These are phyloP conservation scores for Blennius ocellaris DNA, from an alignment of 2,113 vertebrate species.

Conservation along the genomic window DNA sequence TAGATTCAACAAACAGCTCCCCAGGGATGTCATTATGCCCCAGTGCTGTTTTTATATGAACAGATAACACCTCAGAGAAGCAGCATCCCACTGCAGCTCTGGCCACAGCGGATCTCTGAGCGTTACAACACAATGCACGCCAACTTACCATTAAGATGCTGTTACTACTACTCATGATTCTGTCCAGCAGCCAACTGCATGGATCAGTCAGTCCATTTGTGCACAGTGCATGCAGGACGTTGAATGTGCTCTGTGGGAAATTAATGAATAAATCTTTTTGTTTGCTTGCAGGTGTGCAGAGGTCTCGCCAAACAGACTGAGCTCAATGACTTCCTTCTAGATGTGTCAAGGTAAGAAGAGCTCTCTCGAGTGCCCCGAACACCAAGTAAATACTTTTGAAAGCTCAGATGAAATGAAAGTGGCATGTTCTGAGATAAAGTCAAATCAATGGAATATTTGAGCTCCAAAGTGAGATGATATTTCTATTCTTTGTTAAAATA, in stretches of 20 bases:
- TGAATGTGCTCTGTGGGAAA: conserved; percentile 21
- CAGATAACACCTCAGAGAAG: conserved; percentile 69
- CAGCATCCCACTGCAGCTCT: conserved; percentile 63
- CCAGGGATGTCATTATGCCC: conserved; percentile 77
- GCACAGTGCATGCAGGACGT: conserved; percentile 30
- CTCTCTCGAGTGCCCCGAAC: conserved; percentile 16
- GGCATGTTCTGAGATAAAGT: conserved; percentile 18
- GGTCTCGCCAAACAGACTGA: conserved; percentile 99
- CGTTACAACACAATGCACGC: conserved; percentile 29
- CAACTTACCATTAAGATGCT: conserved; percentile 49
- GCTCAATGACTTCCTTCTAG: conserved; percentile 98
- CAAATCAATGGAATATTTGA: neutral
- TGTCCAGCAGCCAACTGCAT: conserved; percentile 30
- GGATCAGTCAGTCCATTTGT: conserved; percentile 17
- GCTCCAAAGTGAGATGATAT: neutral
- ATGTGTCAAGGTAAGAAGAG: conserved; percentile 96
- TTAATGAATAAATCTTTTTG: conserved; percentile 27
- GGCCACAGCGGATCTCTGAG: conserved; percentile 64
- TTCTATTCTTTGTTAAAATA: neutral
- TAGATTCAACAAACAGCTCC: conserved; percentile 74
- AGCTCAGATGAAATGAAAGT: neutral
- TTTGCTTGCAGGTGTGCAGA: conserved; percentile 89
- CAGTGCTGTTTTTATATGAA: conserved; percentile 72
- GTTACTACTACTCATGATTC: conserved; percentile 23
- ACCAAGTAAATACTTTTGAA: neutral